Conservation (phyloP, 1,140 invertebrate species). For the Drosophila elegans region DNA sequence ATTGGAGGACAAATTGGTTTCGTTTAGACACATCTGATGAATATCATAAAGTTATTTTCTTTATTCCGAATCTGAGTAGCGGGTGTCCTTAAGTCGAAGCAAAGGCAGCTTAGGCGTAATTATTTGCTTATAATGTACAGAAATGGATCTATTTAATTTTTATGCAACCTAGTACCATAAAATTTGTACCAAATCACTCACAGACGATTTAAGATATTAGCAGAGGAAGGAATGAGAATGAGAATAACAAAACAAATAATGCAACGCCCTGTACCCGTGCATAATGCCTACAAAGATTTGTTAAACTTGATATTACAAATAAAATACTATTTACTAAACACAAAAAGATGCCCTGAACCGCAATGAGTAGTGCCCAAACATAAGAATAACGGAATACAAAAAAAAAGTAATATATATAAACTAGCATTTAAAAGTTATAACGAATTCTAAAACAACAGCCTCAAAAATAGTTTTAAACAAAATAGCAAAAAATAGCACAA, state of each 20-base stretch:
- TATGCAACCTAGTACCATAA: constrained; percentile 78
- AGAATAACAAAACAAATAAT: constrained; percentile 52
- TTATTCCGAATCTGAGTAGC: not conserved
- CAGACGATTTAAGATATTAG: constrained; percentile 28
- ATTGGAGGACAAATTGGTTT: constrained; percentile 26
- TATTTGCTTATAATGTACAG: constrained; percentile 33
- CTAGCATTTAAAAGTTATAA: constrained; percentile 78
- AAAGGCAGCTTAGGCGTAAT: not conserved
- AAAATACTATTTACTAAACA: constrained; percentile 78
- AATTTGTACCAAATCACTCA: constrained; percentile 76
- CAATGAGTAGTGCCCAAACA: constrained; percentile 79
- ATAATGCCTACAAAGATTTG: constrained; percentile 76
- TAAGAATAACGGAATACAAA: constrained; percentile 55
- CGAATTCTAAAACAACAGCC: constrained; percentile 78
- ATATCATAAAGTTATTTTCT: not conserved
- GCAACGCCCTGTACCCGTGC: constrained; percentile 81
- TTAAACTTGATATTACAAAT: constrained; percentile 57
- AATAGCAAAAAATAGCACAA: constrained; percentile 78
- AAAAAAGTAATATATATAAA: constrained; percentile 60
- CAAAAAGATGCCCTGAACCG: constrained; percentile 76
- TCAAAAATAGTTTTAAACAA: constrained; percentile 72
- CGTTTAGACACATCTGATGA: constrained; percentile 5
- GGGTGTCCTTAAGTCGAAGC: not conserved
- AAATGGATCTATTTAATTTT: constrained; percentile 20
- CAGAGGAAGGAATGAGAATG: constrained; percentile 16